A percentile compares a stretch with the other conserved stretches of the same genome.
These are phyloP conservation scores for Cuniculus paca DNA, from an alignment of 2,797 vertebrate genomes.

Conservation along the genomic window DNA sequence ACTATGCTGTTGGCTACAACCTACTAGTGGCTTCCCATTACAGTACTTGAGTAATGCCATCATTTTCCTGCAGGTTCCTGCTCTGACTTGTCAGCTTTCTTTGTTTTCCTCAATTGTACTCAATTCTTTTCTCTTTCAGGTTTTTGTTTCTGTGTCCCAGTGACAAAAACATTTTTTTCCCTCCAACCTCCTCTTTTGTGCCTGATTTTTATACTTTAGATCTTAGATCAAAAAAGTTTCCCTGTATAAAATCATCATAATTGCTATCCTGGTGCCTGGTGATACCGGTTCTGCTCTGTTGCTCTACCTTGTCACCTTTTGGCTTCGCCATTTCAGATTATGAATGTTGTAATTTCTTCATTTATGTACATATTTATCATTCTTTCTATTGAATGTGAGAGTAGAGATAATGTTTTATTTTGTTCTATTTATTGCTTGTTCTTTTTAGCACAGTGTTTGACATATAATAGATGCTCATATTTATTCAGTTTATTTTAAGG, in stretches of 20 bases:
- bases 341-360: not conserved
- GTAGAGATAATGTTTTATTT: not conserved
- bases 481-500: not conserved
- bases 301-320: not conserved
- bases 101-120: not conserved
- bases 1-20: not conserved
- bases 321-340: not conserved
- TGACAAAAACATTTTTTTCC: not conserved
- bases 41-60: not conserved
- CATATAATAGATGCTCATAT: not conserved
- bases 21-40: not conserved
- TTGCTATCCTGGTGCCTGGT: not conserved
- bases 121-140: not conserved
- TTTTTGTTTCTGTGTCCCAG: not conserved
- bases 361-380: not conserved
- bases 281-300: not conserved
- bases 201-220: not conserved
- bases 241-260: not conserved
- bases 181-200: not conserved
- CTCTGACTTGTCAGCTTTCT: not conserved
- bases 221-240: not conserved
- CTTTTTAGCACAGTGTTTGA: conserved; percentile 32
- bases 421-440: not conserved
- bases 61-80: not conserved
- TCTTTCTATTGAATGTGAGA: not conserved